These are phyloP conservation scores for Astur gentilis DNA, from an alignment of 2,113 vertebrate genomes.

Conservation along the genomic window DNA sequence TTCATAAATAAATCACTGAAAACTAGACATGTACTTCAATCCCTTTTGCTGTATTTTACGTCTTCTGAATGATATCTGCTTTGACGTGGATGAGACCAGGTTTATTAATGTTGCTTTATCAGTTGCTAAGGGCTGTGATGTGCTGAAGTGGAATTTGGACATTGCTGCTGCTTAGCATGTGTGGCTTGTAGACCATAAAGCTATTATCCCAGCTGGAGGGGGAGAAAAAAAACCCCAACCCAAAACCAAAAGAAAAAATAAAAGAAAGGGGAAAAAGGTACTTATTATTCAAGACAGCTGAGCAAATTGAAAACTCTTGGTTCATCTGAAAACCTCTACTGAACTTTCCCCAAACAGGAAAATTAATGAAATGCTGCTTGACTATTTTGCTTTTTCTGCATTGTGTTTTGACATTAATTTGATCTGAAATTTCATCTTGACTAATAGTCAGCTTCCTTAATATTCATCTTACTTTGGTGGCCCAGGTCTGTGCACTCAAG, in stretches of 20 bases:
- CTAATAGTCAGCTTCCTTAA: not conserved
- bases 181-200: not conserved
- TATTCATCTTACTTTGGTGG: not conserved
- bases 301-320: conserved; percentile 35
- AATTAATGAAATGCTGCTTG: conserved; percentile 33
- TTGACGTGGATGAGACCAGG: not conserved
- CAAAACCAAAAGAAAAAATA: too few species aligned
- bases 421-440: conserved; percentile 35
- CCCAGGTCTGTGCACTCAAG: not conserved
- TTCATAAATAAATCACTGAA: conserved; percentile 14
- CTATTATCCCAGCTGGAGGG: not conserved
- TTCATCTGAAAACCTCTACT: conserved; percentile 41
- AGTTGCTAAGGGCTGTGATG: conserved; percentile 17
- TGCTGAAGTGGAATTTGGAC: not conserved
- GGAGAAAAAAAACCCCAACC: too few species aligned
- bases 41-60: not conserved
- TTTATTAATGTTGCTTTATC: conserved; percentile 26
- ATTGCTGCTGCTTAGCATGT: not conserved
- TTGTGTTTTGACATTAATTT: conserved; percentile 36
- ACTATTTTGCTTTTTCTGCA: not conserved
- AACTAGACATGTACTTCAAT: conserved; percentile 9
- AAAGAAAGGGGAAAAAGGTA: not conserved
- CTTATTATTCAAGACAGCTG: conserved; percentile 47
- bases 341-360: conserved; percentile 24
- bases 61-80: not conserved